Conservation (phyloP, 2,888 invertebrate genomes). For the Cecidostiba fungosa region DNA sequence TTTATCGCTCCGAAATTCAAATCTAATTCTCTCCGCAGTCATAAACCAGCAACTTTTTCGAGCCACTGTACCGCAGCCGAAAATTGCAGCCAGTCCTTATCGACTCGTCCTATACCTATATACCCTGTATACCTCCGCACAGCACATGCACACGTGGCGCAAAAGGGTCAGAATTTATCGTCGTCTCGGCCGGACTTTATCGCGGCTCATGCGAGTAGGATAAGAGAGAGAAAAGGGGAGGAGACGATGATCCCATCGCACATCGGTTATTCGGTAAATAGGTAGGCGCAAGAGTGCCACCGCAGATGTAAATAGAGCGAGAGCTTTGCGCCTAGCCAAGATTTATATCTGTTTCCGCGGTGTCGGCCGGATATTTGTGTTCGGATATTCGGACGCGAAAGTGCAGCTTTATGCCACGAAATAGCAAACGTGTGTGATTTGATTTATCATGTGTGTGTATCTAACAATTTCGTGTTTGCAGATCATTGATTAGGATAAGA, state of each 20-base stretch:
- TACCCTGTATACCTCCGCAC: neutral
- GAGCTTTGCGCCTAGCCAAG: conserved; percentile 13
- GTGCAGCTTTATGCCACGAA: neutral
- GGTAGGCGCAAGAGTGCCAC: conserved; percentile 25
- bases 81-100: conserved; percentile 65
- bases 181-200: conserved; percentile 62
- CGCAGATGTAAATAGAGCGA: conserved; percentile 59
- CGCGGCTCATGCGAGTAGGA: conserved; percentile 12
- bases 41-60: neutral
- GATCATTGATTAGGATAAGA: neutral
- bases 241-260: conserved; percentile 61
- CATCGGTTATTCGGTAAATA: conserved; percentile 54
- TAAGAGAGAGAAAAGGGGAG: conserved; percentile 45
- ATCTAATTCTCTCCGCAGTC: neutral
- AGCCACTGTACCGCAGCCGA: neutral
- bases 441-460: neutral
- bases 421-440: neutral
- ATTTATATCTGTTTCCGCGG: conserved; percentile 67
- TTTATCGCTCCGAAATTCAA: conserved; percentile 3
- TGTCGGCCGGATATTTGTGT: neutral
- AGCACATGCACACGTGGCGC: conserved; percentile 51
- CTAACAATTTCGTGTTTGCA: neutral
- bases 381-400: neutral
- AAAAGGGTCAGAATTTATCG: conserved; percentile 64
- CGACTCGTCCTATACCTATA: conserved; percentile 56